Evolutionary conservation across 1,140 invertebrate species (phyloP), one percentile per base, ranked within the genome.

Genomic region (Eciton burchellii): DNA sequence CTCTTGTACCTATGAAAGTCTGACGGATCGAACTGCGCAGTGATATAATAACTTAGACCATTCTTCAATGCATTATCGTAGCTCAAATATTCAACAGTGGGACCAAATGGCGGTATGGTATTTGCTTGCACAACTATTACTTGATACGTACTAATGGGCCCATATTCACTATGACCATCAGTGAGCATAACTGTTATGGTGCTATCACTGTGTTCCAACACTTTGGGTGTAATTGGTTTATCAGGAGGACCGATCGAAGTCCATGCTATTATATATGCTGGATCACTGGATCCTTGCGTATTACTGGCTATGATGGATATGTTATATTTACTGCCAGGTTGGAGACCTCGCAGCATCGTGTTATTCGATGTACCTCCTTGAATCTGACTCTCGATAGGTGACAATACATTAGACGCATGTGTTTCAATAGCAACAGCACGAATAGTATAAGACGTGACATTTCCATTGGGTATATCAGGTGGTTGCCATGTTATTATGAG

Each of bases 31-130:
- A 98, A 94, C 92, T 97, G 96, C 1, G 96, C 98, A 21, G 97
- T 95, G 43, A 98, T 96, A 87, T 98, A 98, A 91, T 97, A 98
- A 16, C 95, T 95, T 5, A 96, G 89, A 14, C 95, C 96, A 84
- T 95, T 94, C 83, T 93, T 94, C 70, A 91, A 92, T 2, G 96
- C 95, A 89, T 95, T 94, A 87, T 94, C 88, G 91, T 95, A 97
- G 87, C 95, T 86, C 5, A 84, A 70, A 35, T 91, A 93, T 2
- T 82, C 71, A 52, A 90, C 62, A 5, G 91, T 66, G 0, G 83
- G 49, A 19, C 83, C 84, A 6, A 26, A 81, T 0, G 93, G 93
- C 12, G 92, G 90, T 56, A 93, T 90, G 54, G 89, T 84, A 19
- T 89, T 90, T 56, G 91, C 68, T 76, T 97, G 95, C 1, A 97